Conservation (phyloP, 1,140 invertebrate genomes). For the Polyergus mexicanus region DNA sequence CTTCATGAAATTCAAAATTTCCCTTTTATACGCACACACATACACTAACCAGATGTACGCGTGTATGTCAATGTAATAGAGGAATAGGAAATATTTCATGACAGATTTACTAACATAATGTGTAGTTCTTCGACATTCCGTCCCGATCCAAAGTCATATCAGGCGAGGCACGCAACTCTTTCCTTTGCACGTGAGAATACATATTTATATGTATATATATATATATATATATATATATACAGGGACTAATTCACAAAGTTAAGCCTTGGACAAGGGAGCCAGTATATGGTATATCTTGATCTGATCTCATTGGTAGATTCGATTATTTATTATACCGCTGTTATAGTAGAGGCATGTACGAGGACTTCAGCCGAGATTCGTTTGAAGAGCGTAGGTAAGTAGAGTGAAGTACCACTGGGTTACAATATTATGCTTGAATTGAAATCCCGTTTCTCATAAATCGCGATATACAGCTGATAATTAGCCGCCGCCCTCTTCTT, state of each 20-base stretch:
- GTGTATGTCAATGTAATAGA: neutral
- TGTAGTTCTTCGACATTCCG: neutral
- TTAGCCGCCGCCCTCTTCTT: slow-evolving; percentile 57
- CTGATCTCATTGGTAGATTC: slow-evolving; percentile 78
- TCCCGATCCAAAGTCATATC: slow-evolving; percentile 71
- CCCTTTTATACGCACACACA: neutral
- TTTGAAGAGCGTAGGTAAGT: slow-evolving; percentile 94
- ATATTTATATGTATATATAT: slow-evolving; percentile 48
- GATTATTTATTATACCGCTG: slow-evolving; percentile 85
- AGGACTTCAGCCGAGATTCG: slow-evolving; percentile 94
- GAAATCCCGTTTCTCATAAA: slow-evolving; percentile 56
- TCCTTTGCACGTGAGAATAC: slow-evolving; percentile 58
- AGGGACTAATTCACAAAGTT: slow-evolving; percentile 85
- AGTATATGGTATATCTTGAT: slow-evolving; percentile 76
- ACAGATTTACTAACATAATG: neutral
- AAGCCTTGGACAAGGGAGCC: slow-evolving; percentile 83
- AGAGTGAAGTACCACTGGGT: slow-evolving; percentile 71
- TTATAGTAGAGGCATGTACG: slow-evolving; percentile 90
- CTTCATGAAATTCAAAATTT: neutral
- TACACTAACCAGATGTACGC: neutral
- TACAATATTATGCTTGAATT: slow-evolving; percentile 77
- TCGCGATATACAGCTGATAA: slow-evolving; percentile 24
- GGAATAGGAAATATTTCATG: neutral
- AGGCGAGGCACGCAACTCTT: slow-evolving; percentile 69
- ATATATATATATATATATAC: slow-evolving; percentile 59